Conservation (phyloP, 2,888 invertebrate genomes). For the Lasioglossum leucozonium region DNA sequence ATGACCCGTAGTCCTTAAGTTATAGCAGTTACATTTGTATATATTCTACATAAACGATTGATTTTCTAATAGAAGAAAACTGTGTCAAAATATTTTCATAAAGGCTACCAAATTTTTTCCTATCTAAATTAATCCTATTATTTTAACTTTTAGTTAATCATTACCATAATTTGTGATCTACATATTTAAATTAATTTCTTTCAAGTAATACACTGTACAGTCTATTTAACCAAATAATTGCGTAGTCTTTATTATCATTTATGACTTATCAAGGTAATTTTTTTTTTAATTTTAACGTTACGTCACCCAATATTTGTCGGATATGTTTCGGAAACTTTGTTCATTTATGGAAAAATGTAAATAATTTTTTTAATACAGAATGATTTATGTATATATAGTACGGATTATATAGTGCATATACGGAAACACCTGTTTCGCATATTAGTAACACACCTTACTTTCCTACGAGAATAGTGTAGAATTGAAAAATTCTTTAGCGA, state of each 20-base stretch:
- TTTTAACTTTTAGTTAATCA: background rate
- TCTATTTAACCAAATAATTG: slow-evolving; percentile 14
- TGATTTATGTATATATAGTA: background rate
- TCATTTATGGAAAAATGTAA: background rate
- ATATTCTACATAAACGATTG: background rate
- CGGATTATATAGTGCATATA: background rate
- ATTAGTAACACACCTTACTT: background rate
- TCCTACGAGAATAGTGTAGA: background rate
- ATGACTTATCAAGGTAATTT: background rate
- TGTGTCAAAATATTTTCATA: background rate
- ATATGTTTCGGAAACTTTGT: background rate
- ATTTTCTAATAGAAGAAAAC: slow-evolving; percentile 1
- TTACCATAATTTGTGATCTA: background rate
- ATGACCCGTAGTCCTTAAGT: background rate
- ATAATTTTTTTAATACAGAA: background rate
- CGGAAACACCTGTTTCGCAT: slow-evolving; percentile 19
- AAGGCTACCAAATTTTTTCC: background rate
- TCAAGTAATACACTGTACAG: background rate
- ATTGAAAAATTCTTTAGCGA: background rate
- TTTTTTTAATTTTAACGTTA: slow-evolving; percentile 7
- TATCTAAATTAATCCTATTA: background rate
- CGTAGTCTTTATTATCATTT: slow-evolving; percentile 8
- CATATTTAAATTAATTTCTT: background rate
- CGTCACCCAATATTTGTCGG: slow-evolving; percentile 5
- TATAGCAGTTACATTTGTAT: background rate